Evolutionary conservation across 2,797 vertebrate species (phyloP).

Genomic region (Vultur gryphus): DNA sequence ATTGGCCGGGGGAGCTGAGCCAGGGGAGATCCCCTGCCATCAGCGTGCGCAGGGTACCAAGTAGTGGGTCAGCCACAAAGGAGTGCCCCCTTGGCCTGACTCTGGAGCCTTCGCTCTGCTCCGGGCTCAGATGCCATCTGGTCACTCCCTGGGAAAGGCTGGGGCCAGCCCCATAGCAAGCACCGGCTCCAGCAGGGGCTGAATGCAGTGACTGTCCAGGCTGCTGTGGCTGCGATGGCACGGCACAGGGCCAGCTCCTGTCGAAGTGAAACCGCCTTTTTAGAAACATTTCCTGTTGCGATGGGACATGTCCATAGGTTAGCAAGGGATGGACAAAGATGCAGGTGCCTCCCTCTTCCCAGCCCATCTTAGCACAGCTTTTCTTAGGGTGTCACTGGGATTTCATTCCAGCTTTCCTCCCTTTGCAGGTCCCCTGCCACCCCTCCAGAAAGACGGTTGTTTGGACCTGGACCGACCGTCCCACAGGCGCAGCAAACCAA

Average conservation of each 20-base stretch:
- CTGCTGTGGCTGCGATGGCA: neutral
- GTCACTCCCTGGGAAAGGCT: neutral
- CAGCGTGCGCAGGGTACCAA: neutral
- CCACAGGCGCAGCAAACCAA: neutral
- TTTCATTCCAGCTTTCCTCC: neutral
- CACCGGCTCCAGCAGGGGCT: neutral
- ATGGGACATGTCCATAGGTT: neutral
- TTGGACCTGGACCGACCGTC: neutral
- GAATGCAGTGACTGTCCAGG: accelerated
- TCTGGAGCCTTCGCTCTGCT: too few relatives aligned
- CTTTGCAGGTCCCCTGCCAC: neutral
- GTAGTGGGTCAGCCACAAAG: accelerated
- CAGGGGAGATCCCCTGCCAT: neutral
- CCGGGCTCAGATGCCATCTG: neutral
- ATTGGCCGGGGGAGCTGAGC: accelerated
- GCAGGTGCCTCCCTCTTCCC: neutral
- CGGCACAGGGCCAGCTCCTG: neutral
- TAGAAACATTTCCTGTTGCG: neutral
- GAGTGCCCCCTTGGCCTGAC: neutral
- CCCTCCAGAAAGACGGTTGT: neutral
- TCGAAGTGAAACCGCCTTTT: accelerated
- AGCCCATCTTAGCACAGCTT: neutral
- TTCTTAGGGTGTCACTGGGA: neutral
- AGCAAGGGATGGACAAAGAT: neutral
- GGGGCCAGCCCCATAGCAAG: neutral